These are phyloP conservation scores for Andricus curvator DNA, from an alignment of 2,888 invertebrate genomes.

Conservation along the genomic window DNA sequence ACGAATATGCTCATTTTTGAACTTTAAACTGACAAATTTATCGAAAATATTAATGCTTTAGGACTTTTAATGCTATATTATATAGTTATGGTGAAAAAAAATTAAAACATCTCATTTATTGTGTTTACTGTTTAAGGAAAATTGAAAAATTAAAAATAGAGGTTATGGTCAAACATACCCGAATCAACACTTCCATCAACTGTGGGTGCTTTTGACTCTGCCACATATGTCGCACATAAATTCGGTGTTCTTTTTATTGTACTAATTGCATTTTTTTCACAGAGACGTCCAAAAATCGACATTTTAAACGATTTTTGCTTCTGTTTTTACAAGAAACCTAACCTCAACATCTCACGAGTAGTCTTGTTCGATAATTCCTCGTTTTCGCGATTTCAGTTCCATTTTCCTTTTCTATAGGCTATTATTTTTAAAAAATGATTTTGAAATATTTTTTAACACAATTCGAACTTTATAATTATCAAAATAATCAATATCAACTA, in stretches of 20 bases:
- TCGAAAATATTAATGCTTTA: too few species aligned
- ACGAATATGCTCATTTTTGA: too few species aligned
- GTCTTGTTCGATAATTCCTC: neutral
- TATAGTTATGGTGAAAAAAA: too few species aligned
- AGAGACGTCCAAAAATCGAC: constrained; percentile 16
- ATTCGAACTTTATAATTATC: neutral
- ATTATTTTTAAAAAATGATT: too few species aligned
- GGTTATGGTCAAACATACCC: neutral
- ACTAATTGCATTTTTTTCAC: constrained; percentile 17
- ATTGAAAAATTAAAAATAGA: too few species aligned
- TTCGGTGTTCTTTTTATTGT: constrained; percentile 13
- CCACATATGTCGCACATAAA: constrained; percentile 9
- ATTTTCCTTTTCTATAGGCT: neutral
- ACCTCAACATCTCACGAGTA: constrained; percentile 5
- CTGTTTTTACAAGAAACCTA: neutral
- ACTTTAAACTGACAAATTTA: too few species aligned
- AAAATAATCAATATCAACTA: neutral
- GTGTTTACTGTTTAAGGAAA: too few species aligned
- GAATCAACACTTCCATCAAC: constrained; percentile 16
- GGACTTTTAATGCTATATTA: too few species aligned
- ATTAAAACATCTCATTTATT: too few species aligned
- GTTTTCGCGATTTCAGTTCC: neutral
- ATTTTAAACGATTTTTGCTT: constrained; percentile 7
- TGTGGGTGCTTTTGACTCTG: constrained; percentile 22
- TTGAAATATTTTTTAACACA: neutral